These are phyloP conservation scores for Sinopyrophorus schimmeli DNA, from an alignment of 2,888 invertebrate genomes.

Conservation along the genomic window DNA sequence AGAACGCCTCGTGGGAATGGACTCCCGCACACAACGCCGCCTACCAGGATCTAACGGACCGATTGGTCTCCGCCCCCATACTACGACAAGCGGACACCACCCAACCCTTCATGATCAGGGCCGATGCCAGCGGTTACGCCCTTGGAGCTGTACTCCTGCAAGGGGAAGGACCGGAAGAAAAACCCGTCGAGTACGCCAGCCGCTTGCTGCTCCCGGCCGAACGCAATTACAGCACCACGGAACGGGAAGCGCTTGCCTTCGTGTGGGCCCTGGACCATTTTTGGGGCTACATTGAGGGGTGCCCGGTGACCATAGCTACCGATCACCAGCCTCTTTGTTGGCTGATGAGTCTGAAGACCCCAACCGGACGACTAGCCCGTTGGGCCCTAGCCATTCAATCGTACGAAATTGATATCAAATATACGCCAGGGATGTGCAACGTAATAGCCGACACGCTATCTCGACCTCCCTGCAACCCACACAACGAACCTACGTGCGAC, in stretches of 20 bases:
- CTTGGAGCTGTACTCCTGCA: slow-evolving; percentile 20
- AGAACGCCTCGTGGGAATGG: no score
- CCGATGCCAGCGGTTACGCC: no score
- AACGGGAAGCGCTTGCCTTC: slow-evolving; percentile 22
- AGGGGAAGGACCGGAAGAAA: slow-evolving; percentile 3
- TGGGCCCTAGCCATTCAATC: slow-evolving; percentile 30
- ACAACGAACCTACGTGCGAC: no score
- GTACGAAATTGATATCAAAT: slow-evolving; percentile 24
- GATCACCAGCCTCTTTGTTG: slow-evolving; percentile 37
- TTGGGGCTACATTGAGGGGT: slow-evolving; percentile 24
- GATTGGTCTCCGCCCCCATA: no score
- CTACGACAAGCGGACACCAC: no score
- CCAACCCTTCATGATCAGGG: no score
- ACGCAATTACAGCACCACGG: slow-evolving; percentile 24
- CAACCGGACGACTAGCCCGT: slow-evolving; percentile 32
- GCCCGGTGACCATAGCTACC: slow-evolving; percentile 35
- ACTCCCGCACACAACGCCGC: no score
- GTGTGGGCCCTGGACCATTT: slow-evolving; percentile 21
- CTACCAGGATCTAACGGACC: no score
- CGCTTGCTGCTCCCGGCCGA: slow-evolving; percentile 18
- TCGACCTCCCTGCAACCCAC: no score
- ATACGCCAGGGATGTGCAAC: slow-evolving; percentile 20
- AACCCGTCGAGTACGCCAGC: slow-evolving; percentile 17
- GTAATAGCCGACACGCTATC: slow-evolving; percentile 15
- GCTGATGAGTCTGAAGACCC: slow-evolving; percentile 24